Evolutionary conservation across 2,888 invertebrate species (phyloP).

Genomic region (Microdon myrmicae): DNA sequence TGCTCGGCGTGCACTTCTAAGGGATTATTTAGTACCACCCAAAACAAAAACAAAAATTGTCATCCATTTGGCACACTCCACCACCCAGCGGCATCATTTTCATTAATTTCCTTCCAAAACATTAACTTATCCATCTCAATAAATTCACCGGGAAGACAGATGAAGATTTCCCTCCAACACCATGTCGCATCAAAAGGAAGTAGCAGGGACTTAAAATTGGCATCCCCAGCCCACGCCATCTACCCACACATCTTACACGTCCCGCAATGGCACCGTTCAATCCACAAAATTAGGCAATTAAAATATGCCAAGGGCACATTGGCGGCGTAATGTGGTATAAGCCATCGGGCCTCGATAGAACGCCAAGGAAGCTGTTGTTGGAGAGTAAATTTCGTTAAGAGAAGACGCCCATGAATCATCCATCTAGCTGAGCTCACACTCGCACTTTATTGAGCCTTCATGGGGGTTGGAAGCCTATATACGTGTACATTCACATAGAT

Average conservation of each 20-base stretch:
- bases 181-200: slow-evolving; percentile 4
- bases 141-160: slow-evolving; percentile 50
- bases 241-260: slow-evolving; percentile 1
- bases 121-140: slow-evolving; percentile 51
- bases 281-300: slow-evolving; percentile 67
- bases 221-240: slow-evolving; percentile 1
- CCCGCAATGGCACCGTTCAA: slow-evolving; percentile 56
- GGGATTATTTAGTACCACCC: slow-evolving; percentile 29
- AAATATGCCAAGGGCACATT: slow-evolving; percentile 61
- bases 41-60: slow-evolving; percentile 10
- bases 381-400: slow-evolving; percentile 20
- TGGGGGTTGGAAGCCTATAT: too few relatives aligned
- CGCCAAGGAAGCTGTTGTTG: slow-evolving; percentile 55
- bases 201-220: slow-evolving; percentile 30
- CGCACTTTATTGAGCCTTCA: slow-evolving; percentile 30
- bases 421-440: slow-evolving; percentile 26
- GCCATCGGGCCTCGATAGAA: slow-evolving; percentile 2
- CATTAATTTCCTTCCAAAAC: slow-evolving; percentile 50
- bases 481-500: too few relatives aligned
- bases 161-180: slow-evolving; percentile 46
- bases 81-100: slow-evolving; percentile 23
- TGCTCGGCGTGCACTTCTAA: slow-evolving; percentile 10
- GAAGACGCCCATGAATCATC: slow-evolving; percentile 47
- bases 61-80: slow-evolving; percentile 35
- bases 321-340: slow-evolving; percentile 31